Conservation (phyloP, 2,113 vertebrate genomes). For the Guaruba guarouba region DNA sequence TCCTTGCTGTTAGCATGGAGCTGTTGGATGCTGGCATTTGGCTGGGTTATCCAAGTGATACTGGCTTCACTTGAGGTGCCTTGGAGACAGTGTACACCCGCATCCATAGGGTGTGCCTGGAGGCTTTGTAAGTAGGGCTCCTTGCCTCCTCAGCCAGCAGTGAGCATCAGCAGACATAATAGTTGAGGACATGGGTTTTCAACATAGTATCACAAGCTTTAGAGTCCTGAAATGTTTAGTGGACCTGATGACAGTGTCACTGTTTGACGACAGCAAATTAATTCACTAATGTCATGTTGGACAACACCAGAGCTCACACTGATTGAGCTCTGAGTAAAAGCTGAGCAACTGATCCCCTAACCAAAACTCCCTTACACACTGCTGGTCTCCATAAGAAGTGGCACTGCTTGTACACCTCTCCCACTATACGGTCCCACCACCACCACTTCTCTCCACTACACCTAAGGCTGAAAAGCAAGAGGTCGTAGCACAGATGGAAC, state of each 20-base stretch:
- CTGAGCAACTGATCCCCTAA: background rate
- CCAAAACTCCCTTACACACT: background rate
- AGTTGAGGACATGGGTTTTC: background rate
- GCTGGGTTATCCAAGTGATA: background rate
- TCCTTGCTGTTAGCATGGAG: background rate
- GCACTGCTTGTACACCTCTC: background rate
- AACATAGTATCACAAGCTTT: background rate
- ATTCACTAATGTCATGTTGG: accelerated
- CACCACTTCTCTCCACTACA: background rate
- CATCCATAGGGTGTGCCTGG: accelerated
- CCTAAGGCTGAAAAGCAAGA: background rate
- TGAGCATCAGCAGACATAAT: background rate
- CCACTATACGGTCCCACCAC: accelerated
- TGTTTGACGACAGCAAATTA: background rate
- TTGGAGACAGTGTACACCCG: background rate
- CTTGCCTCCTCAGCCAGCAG: background rate
- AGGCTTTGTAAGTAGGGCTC: background rate
- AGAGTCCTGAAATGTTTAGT: background rate
- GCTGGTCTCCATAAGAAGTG: background rate
- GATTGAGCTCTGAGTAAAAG: background rate
- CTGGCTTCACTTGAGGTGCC: background rate
- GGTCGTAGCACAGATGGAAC: background rate
- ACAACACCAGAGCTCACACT: background rate
- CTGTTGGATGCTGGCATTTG: background rate
- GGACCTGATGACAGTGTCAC: background rate